phyloP scores from a whole-genome alignment of 2,888 invertebrate species.

The Zelleria hepariella region DNA sequence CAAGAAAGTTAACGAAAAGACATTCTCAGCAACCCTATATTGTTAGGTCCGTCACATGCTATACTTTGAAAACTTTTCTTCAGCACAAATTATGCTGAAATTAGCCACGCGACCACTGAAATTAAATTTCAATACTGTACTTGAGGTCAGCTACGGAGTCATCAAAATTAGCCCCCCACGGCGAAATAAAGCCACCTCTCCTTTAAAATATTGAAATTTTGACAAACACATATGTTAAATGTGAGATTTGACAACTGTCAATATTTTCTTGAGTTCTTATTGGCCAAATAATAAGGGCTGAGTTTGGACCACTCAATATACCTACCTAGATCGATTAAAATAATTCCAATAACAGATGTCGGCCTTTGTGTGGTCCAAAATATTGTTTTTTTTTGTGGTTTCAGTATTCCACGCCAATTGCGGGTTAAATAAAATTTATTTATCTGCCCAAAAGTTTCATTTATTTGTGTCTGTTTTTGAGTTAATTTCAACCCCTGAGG shows the following conservation, averaged over 20 bases:
- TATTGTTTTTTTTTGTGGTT: background rate
- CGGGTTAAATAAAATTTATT: background rate
- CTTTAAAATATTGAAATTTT: background rate
- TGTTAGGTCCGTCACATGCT: too few relatives aligned
- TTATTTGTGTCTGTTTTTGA: conserved; percentile 2
- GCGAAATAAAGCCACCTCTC: background rate
- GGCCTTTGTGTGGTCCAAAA: conserved; percentile 10
- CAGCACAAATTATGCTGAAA: too few relatives aligned
- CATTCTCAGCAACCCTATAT: too few relatives aligned
- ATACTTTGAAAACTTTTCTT: too few relatives aligned
- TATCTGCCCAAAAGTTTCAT: background rate
- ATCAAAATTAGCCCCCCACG: background rate
- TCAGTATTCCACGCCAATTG: background rate
- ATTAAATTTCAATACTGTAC: background rate
- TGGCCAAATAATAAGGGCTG: background rate
- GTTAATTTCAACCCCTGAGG: conserved; percentile 34
- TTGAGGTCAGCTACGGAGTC: background rate
- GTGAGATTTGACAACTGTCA: too few relatives aligned
- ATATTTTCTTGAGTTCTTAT: too few relatives aligned
- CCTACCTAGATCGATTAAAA: conserved; percentile 10
- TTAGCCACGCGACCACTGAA: too few relatives aligned
- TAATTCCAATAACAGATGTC: conserved; percentile 32
- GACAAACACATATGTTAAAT: background rate
- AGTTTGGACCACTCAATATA: background rate
- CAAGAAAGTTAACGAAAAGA: too few relatives aligned